Conservation (phyloP, 2,797 vertebrate genomes). For the Eurystomus glaucurus region DNA sequence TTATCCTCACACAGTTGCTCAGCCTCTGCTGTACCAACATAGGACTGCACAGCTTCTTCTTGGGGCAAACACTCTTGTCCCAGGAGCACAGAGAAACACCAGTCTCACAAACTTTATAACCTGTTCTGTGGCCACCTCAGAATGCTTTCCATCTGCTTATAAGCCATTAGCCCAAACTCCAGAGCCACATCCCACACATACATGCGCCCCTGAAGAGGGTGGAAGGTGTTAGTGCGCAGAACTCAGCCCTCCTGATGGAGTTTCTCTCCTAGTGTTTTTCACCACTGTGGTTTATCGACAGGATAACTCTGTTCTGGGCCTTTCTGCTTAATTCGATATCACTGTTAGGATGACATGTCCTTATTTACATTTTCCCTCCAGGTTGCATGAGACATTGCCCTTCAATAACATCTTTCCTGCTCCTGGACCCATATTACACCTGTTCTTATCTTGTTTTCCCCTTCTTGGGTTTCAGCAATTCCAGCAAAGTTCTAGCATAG, state of each 20-base stretch:
- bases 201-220: neutral
- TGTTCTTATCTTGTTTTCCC: neutral
- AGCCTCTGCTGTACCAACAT: rapidly evolving
- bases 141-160: neutral
- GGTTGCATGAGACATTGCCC: neutral
- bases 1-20: rapidly evolving
- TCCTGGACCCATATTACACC: neutral
- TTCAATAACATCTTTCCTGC: neutral
- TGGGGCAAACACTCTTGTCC: neutral
- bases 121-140: neutral
- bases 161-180: neutral
- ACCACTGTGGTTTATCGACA: rapidly evolving
- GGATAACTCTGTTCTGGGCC: neutral
- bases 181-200: neutral
- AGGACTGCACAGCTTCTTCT: rapidly evolving
- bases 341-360: neutral
- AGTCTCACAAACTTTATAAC: neutral
- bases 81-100: neutral
- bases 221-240: neutral
- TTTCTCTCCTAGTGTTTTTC: neutral
- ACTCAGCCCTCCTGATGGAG: neutral
- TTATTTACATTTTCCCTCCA: neutral
- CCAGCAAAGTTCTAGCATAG: neutral
- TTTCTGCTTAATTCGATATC: neutral
- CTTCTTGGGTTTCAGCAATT: neutral